Evolutionary conservation across 92 coral and sea anemone genomes (phyloP), one percentile per base, ranked within the genome.

Genomic region (Meandrina meandrites): DNA sequence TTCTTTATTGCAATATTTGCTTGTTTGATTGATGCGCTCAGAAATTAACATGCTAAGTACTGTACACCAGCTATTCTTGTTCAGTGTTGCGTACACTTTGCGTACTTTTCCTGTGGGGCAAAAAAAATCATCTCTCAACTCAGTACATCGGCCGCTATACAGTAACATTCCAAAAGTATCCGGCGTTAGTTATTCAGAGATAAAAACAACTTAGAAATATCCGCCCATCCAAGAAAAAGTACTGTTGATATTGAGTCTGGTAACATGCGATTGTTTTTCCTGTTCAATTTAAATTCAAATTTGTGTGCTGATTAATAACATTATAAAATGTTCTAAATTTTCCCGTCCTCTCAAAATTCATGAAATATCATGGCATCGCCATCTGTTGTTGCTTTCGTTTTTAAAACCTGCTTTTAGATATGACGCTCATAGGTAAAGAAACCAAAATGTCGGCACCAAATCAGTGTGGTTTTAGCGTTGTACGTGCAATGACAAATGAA

Each of bases 231-330:
- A 37, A 62, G n/a, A n/a, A 64, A 15, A 57, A 77, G 6, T 34
- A 42, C 27, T 67, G 62, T 45, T 64, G 75, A 81, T 81, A 64
- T 64, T 81, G 40, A 10, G 28, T 27, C n/a, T 73, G 78, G 50
- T 35, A 73, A 73, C 48, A 5, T 67, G 75, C 76, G 76, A 71
- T 67, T 64, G 85, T 81, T 42, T 79, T 34, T 30, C 31, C 32
- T 3, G 22, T 16, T 34, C 17, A 28, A 28, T 68, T 72, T 72
- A 72, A 34, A 40, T 72, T 34, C 48, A 30, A 32, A 73, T 73
- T 36, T 73, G 78, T 73, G 9, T 36, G 11, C 13, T 73, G 78
- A 73, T 40, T 36, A 16, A 72, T 67, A 36, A 54, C 17, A 35
- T 15, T n/a, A 27, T 16, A 42, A 45, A 64, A 42, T 16, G 45